Evolutionary conservation across 2,888 invertebrate genomes (phyloP).

Genomic region (Xestia rhomboidea): DNA sequence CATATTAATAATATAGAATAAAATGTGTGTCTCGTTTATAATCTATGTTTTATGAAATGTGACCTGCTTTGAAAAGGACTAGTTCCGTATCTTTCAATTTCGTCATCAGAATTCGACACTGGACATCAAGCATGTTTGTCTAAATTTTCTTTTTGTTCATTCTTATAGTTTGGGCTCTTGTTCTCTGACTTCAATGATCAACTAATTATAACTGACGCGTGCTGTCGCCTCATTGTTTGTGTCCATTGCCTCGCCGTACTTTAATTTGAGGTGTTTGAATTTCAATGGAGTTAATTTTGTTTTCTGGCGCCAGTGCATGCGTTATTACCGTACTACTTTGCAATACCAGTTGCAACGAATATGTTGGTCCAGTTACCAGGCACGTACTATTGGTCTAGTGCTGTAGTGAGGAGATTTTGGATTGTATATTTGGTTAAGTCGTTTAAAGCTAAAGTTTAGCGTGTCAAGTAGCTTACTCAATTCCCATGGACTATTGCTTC

Average conservation of each 20-base stretch:
- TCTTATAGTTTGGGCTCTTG: conserved; percentile 21
- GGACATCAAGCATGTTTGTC: background rate
- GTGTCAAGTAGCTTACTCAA: conserved; percentile 44
- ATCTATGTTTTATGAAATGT: conserved; percentile 45
- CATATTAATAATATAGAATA: conserved; percentile 32
- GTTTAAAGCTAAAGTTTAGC: conserved; percentile 39
- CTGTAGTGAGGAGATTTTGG: conserved; percentile 8
- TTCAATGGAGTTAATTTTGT: conserved; percentile 33
- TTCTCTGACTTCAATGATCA: conserved; percentile 40
- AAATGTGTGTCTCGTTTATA: conserved; percentile 37
- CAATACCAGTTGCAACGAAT: conserved; percentile 11
- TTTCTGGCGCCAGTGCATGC: conserved; percentile 1
- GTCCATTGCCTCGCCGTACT: conserved; percentile 13
- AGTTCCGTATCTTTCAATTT: conserved; percentile 35
- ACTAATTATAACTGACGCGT: conserved; percentile 40
- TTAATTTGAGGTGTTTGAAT: conserved; percentile 35
- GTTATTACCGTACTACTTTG: conserved; percentile 18
- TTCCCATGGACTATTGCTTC: conserved; percentile 28
- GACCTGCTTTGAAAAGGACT: conserved; percentile 45
- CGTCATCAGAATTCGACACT: conserved; percentile 34
- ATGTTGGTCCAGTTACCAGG: conserved; percentile 16
- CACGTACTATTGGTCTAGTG: conserved; percentile 16
- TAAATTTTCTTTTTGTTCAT: conserved; percentile 19
- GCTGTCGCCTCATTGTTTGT: conserved; percentile 44
- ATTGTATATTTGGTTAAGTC: conserved; percentile 32